Conservation (phyloP, 2,797 vertebrate species). For the Capromys pilorides region DNA sequence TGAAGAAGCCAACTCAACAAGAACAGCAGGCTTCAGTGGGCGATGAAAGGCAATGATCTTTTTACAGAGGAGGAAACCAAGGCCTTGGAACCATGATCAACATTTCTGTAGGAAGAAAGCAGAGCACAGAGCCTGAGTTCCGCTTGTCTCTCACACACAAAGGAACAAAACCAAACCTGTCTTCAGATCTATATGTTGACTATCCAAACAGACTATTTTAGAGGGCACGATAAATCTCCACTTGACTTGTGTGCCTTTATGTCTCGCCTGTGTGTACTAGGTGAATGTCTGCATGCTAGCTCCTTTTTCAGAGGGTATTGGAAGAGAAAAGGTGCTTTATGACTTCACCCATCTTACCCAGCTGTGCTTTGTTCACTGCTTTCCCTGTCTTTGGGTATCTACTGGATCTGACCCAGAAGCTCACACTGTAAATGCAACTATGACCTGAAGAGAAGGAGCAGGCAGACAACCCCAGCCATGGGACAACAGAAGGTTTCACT, state of each 20-base stretch:
- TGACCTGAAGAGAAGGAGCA: neutral
- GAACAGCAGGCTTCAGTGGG: neutral
- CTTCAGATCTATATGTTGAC: neutral
- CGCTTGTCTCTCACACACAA: neutral
- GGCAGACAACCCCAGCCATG: neutral
- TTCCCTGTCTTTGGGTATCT: neutral
- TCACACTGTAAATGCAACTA: neutral
- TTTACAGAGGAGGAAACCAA: conserved; percentile 10
- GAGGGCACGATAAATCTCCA: neutral
- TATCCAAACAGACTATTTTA: neutral
- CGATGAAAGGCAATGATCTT: conserved; percentile 13
- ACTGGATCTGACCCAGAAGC: neutral
- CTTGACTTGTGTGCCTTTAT: neutral
- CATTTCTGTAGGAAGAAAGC: neutral
- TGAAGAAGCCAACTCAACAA: neutral
- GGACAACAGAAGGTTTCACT: neutral
- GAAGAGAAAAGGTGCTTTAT: neutral
- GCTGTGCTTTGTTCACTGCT: neutral
- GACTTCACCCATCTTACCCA: conserved; percentile 15
- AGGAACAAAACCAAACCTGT: neutral
- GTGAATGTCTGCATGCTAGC: neutral
- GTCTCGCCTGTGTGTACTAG: neutral
- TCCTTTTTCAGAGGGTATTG: neutral
- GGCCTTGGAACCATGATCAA: neutral
- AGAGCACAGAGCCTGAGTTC: neutral